Conservation (phyloP, 2,797 vertebrate species). For the Manis javanica region DNA sequence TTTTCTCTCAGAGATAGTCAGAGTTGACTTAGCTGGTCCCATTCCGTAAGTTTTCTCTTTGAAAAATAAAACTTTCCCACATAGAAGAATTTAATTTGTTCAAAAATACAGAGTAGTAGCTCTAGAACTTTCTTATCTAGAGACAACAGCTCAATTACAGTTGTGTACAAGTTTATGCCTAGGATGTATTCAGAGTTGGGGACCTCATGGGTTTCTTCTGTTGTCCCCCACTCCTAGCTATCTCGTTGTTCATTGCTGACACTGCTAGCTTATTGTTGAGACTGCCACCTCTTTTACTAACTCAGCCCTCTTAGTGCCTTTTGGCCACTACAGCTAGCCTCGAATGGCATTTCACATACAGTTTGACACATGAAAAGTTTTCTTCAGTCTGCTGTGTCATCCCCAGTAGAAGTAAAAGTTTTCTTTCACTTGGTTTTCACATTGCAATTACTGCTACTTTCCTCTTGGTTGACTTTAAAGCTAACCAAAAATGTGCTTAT, state of each 20-base stretch:
- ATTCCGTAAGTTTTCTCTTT: slow-evolving; percentile 14
- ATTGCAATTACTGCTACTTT: neutral
- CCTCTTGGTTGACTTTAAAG: slow-evolving; percentile 30
- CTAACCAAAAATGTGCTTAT: neutral
- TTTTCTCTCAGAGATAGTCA: slow-evolving; percentile 16
- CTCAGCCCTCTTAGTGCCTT: neutral
- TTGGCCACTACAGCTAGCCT: neutral
- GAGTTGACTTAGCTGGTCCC: neutral
- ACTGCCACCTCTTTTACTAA: neutral
- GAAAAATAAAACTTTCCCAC: slow-evolving; percentile 34
- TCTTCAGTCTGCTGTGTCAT: neutral
- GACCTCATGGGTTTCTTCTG: neutral
- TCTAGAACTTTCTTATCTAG: slow-evolving; percentile 1
- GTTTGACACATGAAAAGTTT: neutral
- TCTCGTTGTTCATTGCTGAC: neutral
- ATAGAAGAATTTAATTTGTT: slow-evolving; percentile 14
- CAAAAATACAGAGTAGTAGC: neutral
- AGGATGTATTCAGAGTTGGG: neutral
- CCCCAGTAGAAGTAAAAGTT: neutral
- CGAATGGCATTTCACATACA: neutral
- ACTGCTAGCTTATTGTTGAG: neutral
- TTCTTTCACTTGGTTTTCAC: neutral
- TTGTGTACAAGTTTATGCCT: neutral
- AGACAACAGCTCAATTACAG: slow-evolving; percentile 8
- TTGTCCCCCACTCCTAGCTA: neutral